These are phyloP conservation scores for Myiagra hebetior DNA, from an alignment of 2,113 vertebrate genomes.

Conservation along the genomic window DNA sequence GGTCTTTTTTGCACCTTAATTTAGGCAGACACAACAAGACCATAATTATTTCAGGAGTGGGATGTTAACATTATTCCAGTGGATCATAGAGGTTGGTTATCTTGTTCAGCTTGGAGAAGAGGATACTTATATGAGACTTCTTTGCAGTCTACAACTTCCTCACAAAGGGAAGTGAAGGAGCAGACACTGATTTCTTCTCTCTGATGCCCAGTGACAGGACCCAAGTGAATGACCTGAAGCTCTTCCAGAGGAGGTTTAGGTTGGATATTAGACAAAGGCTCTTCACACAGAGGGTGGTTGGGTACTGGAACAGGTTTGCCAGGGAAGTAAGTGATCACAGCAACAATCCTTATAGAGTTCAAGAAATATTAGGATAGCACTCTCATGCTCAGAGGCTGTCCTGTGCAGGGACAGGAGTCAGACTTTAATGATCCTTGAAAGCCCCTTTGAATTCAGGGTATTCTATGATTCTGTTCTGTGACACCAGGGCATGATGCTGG, in stretches of 20 bases:
- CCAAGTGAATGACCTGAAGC: not conserved
- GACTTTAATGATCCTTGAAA: not conserved
- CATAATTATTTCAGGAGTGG: not conserved
- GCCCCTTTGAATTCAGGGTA: not conserved
- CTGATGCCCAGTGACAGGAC: not conserved
- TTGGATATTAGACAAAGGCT: not conserved
- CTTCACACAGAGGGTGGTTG: not conserved
- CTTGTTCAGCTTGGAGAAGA: not conserved
- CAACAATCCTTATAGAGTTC: not conserved
- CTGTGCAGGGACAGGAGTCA: not conserved
- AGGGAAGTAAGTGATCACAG: not conserved
- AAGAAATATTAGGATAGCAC: not conserved
- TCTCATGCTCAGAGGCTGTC: not conserved
- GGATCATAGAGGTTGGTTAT: not conserved
- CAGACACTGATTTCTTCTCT: not conserved
- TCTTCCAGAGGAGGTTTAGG: not conserved
- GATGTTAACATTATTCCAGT: no score
- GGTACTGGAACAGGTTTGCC: not conserved
- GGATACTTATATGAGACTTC: not conserved
- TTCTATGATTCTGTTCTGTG: not conserved
- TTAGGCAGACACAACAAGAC: not conserved
- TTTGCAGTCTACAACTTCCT: not conserved
- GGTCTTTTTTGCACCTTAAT: not conserved
- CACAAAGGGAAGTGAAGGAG: not conserved
- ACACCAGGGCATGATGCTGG: rapidly evolving